phyloP scores from a whole-genome alignment of 2,888 invertebrate genomes.

The Spodoptera exigua region DNA sequence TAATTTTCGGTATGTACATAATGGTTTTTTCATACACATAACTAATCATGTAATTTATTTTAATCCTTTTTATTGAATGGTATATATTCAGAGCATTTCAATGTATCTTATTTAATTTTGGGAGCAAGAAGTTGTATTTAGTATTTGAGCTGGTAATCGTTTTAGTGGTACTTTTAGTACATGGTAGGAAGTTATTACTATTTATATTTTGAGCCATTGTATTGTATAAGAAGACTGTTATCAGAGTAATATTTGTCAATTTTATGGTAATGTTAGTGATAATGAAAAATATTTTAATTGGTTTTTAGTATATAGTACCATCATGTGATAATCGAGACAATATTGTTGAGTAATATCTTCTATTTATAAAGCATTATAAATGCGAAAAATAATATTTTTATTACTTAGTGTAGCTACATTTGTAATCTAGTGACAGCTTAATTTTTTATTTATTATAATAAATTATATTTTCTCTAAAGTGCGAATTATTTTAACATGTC shows the following conservation, averaged over 20 bases:
- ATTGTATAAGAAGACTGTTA: slow-evolving; percentile 58
- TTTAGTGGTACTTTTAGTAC: slow-evolving; percentile 44
- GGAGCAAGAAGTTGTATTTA: slow-evolving; percentile 30
- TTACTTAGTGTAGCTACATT: slow-evolving; percentile 27
- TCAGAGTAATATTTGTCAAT: slow-evolving; percentile 53
- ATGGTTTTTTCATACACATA: slow-evolving; percentile 2
- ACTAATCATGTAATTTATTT: slow-evolving; percentile 11
- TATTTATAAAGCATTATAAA: slow-evolving; percentile 69
- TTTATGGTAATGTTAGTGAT: slow-evolving; percentile 44
- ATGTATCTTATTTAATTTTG: slow-evolving; percentile 15
- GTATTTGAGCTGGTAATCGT: slow-evolving; percentile 32
- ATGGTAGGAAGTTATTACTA: slow-evolving; percentile 40
- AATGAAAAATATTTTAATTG: slow-evolving; percentile 50
- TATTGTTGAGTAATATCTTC: slow-evolving; percentile 59
- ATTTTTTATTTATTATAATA: slow-evolving; percentile 46
- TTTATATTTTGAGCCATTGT: slow-evolving; percentile 55
- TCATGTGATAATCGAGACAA: slow-evolving; percentile 59
- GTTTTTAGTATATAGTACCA: slow-evolving; percentile 49
- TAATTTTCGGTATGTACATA: slow-evolving; percentile 10
- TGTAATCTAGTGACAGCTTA: slow-evolving; percentile 47
- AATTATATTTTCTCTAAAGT: slow-evolving; percentile 29
- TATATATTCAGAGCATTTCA: slow-evolving; percentile 9
- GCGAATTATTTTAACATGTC: slow-evolving; percentile 16
- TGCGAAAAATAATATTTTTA: slow-evolving; percentile 59
- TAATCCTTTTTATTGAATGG: slow-evolving; percentile 11